Percentiles rank a stretch among this genome's conserved stretches.
Conservation (phyloP, 2,888 invertebrate species). For the Microplitis deprimator region DNA sequence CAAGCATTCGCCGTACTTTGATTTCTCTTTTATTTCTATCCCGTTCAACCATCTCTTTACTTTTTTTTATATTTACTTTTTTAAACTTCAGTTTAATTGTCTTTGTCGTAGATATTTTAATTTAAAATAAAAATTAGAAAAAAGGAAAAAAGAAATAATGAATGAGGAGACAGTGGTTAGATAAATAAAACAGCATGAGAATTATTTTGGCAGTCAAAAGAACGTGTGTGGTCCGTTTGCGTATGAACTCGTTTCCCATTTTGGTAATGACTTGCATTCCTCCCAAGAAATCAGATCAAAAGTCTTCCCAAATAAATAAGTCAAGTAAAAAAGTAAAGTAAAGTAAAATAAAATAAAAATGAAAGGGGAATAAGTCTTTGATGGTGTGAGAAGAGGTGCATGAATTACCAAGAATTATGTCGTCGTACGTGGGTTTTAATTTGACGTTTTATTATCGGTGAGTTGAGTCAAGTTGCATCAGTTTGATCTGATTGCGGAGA, state of each 20-base stretch:
- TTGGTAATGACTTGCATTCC: slow-evolving; percentile 55
- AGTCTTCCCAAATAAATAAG: neutral
- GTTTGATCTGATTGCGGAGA: neutral
- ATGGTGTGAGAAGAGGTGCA: slow-evolving; percentile 16
- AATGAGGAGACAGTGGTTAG: slow-evolving; percentile 1
- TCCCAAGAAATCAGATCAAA: slow-evolving; percentile 48
- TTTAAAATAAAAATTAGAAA: neutral
- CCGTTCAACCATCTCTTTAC: slow-evolving; percentile 15
- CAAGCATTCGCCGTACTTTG: slow-evolving; percentile 36
- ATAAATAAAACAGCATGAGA: slow-evolving; percentile 25
- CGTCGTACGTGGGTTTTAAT: slow-evolving; percentile 14
- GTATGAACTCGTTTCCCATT: slow-evolving; percentile 51
- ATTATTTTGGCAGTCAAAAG: slow-evolving; percentile 31
- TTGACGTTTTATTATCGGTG: slow-evolving; percentile 3
- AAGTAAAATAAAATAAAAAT: slow-evolving; percentile 9
- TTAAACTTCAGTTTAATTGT: slow-evolving; percentile 23
- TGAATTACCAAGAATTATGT: slow-evolving; percentile 46
- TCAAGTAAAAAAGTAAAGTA: neutral
- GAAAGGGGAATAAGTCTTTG: neutral
- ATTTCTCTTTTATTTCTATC: slow-evolving; percentile 7
- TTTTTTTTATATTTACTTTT: slow-evolving; percentile 13
- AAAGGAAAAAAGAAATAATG: slow-evolving; percentile 13
- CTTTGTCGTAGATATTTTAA: slow-evolving; percentile 17
- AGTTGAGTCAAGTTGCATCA: neutral
- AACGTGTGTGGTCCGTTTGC: slow-evolving; percentile 49